Evolutionary conservation across 2,888 invertebrate genomes (phyloP), one percentile per base, ranked within the genome.

Genomic region (Synergus laeviventris): DNA sequence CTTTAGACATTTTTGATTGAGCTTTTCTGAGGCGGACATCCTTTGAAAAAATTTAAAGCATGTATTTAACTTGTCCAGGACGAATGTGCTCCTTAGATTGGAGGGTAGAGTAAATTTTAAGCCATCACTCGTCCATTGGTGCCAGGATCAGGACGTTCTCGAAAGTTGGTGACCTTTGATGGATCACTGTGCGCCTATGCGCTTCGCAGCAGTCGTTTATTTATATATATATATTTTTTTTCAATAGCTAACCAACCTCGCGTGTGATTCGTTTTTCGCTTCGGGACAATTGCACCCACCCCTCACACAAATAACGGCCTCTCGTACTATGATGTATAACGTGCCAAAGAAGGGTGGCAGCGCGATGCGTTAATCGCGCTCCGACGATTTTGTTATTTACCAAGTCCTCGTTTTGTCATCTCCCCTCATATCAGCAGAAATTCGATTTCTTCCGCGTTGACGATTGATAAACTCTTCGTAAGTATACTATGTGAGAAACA

Each of bases 381-480:
- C 60, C 74, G 56, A 70, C 64, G 74, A 62, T 70, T 74, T 66
- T 59, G 77, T 77, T 66, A 66, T 74, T 74, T 74, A 66, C 74
- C 74, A 60, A 59, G 36, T 76, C 60, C 64, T 64, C 49, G 64
- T 74, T 62, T 56, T 74, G 59, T 45, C 66, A n/a, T 39, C 59
- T 56, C 77, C 77, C 76, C 73, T 74, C 36, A 74, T n/a, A 70
- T 70, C 24, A 18, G 49, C 74, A 56, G 45, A 73, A 66, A 54
- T 66, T 60, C 79, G 73, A 76, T 74, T 74, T 74, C 76, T 75
- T 74, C 45, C 76, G 64, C 64, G 54, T 62, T 64, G 56, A 59
- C 75, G 76, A 74, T 77, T 74, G 77, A 79, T 76, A 76, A 75
- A 79, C 79, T 76, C 61, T 76, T n/a, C 31, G 70, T 70, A 49